Base-by-base conservation (phyloP, 2,797 vertebrate species). In the Sphenodon punctatus region DNA sequence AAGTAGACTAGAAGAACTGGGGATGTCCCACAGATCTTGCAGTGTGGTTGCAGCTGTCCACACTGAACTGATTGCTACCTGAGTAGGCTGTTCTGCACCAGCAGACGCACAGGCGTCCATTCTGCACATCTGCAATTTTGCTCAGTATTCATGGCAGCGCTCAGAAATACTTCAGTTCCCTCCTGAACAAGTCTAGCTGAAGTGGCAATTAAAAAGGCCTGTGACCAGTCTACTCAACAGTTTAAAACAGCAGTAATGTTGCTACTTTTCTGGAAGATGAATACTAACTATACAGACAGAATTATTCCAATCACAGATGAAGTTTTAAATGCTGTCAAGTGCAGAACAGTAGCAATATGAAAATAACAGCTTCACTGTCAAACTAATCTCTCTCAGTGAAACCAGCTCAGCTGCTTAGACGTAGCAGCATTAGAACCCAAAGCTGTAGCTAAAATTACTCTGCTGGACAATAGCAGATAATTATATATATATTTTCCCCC, bases 361-460 rank as follows among this genome's bases (percentile, higher is more conserved):
- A 34, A 88, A 83, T 55, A 55, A 27, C 75, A 61, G 61, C 72
- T 42, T 13, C 48, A 72, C 20, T 1, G 9, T 85, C 58, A 85
- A 4, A 79, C 45, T 75, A 70, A 77, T 14, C 75, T 11, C 48
- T 22, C 8, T 59, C 48, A 68, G 68, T 83, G 73, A 65, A 61
- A 19, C 55, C 67, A 55, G 65, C 49, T 49, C 48, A 81, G 77
- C 30, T 13, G 80, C 22, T 16, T 68, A 16, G 89, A 75, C 1
- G n/a, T n/a, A 34, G 46, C 39, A 76, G 60, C n/a, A 67, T 39
- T 70, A 86, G 87, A 81, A 65, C 65, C 70, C 45, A 85, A 66
- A 73, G 85, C 14, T 86, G 30, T 27, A 27, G 13, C 48, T 58
- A 69, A 86, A 89, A 65, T 51, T 10, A 65, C 83, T 48, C 56